A percentile compares a stretch with the other conserved stretches of the same genome.
These are phyloP conservation scores for Eumeta japonica DNA, from an alignment of 1,140 invertebrate genomes.

Conservation along the genomic window DNA sequence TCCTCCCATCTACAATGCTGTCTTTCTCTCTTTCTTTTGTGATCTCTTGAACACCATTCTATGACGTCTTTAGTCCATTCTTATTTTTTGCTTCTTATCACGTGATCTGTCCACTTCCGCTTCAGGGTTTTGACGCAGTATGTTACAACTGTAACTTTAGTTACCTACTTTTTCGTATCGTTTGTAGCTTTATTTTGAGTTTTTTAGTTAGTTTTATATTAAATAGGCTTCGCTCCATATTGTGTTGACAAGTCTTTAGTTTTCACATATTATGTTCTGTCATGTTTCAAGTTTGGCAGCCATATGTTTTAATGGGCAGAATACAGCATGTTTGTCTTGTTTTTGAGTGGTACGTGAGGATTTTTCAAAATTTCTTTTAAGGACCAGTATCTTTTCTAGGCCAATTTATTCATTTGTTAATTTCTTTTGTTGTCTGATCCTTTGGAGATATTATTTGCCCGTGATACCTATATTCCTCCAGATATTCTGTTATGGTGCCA, in stretches of 20 bases:
- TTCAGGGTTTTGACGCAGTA: too few relatives aligned
- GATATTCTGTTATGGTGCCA: constrained; percentile 13
- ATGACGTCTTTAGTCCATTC: too few relatives aligned
- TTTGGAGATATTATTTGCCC: too few relatives aligned
- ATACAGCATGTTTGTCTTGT: constrained; percentile 12
- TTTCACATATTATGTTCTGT: too few relatives aligned
- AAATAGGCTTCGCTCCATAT: constrained; percentile 12
- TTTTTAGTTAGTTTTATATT: constrained; percentile 8
- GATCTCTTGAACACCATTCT: too few relatives aligned
- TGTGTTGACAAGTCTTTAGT: too few relatives aligned
- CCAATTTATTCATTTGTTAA: constrained; percentile 12
- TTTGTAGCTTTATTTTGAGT: constrained; percentile 12
- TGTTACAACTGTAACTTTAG: constrained; percentile 8
- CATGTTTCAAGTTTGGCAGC: too few relatives aligned
- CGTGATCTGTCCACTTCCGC: too few relatives aligned
- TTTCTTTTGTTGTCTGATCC: constrained; percentile 13
- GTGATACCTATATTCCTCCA: constrained; percentile 15
- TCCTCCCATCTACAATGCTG: too few relatives aligned
- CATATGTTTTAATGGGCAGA: too few relatives aligned
- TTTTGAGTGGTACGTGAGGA: constrained; percentile 6
- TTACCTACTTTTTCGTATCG: constrained; percentile 9
- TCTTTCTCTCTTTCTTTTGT: too few relatives aligned
- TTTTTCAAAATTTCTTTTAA: constrained; percentile 14
- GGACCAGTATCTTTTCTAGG: constrained; percentile 12
- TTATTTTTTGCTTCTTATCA: too few relatives aligned